These are phyloP conservation scores for Macheiramphus alcinus DNA, from an alignment of 2,113 vertebrate genomes.

Conservation along the genomic window DNA sequence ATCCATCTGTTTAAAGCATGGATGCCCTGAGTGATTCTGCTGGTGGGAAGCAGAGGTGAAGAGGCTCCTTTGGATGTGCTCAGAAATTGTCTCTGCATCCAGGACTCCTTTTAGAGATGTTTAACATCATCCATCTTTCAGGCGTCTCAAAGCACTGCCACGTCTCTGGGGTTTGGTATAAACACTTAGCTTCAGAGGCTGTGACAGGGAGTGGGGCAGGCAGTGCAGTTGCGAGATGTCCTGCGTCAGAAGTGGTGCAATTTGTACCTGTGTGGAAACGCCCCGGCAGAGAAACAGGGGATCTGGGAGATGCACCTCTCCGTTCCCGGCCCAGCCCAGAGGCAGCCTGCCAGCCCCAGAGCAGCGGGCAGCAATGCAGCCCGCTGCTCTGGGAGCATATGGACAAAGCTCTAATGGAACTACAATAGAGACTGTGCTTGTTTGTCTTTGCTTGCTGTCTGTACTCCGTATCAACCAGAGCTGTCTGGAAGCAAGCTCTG, in stretches of 20 bases:
- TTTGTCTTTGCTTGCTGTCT: neutral
- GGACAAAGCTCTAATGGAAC: neutral
- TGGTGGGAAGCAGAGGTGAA: neutral
- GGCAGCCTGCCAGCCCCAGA: neutral
- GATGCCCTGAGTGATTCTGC: neutral
- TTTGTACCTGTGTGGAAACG: neutral
- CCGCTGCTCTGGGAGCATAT: neutral
- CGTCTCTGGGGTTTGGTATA: neutral
- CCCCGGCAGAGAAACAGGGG: neutral
- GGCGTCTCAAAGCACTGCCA: neutral
- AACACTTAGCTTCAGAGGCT: fast-evolving
- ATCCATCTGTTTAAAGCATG: neutral
- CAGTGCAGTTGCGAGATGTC: fast-evolving
- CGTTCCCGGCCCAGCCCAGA: neutral
- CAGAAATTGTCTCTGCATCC: neutral
- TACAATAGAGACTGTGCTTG: fast-evolving
- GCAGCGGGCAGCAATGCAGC: neutral
- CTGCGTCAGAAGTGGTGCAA: neutral
- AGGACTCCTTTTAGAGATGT: neutral
- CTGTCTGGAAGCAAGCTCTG: neutral
- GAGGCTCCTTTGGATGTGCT: neutral
- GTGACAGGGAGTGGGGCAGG: neutral
- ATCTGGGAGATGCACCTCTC: neutral
- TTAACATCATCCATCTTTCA: neutral
- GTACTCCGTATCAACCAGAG: neutral